A percentile compares a stretch with the other conserved stretches of the same genome.
phyloP scores from a whole-genome alignment of 2,888 invertebrate genomes.

The Melitaea athalia region DNA sequence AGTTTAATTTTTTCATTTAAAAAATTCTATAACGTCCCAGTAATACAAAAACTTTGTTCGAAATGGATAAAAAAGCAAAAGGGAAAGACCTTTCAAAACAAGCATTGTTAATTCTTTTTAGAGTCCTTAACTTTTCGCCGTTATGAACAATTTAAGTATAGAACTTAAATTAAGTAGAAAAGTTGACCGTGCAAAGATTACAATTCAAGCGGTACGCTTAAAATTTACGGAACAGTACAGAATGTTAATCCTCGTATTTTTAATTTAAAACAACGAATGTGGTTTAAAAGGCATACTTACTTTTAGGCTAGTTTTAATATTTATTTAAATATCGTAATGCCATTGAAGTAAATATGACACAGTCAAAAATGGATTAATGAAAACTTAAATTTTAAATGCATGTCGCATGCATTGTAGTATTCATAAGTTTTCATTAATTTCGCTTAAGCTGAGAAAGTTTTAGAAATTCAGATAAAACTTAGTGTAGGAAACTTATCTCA shows the following conservation, averaged over 20 bases:
- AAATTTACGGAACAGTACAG: slow-evolving; percentile 31
- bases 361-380: slow-evolving; percentile 13
- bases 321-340: slow-evolving; percentile 12
- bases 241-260: not conserved
- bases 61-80: slow-evolving; percentile 62
- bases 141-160: slow-evolving; percentile 78
- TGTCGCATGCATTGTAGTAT: slow-evolving; percentile 11
- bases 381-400: slow-evolving; percentile 15
- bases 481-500: no score
- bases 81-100: slow-evolving; percentile 71
- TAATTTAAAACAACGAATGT: not conserved
- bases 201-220: slow-evolving; percentile 47
- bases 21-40: slow-evolving; percentile 37
- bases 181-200: slow-evolving; percentile 72
- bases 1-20: slow-evolving; percentile 24
- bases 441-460: not conserved
- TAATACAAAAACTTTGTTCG: slow-evolving; percentile 44
- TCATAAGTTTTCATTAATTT: slow-evolving; percentile 18
- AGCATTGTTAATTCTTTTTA: slow-evolving; percentile 80
- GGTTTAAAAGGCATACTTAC: not conserved
- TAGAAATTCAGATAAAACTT: no score
- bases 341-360: slow-evolving; percentile 22
- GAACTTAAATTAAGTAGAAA: slow-evolving; percentile 81
- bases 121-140: slow-evolving; percentile 74
- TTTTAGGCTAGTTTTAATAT: slow-evolving; percentile 2